Conservation (phyloP, 1,140 invertebrate species). For the Eueides isabella region DNA sequence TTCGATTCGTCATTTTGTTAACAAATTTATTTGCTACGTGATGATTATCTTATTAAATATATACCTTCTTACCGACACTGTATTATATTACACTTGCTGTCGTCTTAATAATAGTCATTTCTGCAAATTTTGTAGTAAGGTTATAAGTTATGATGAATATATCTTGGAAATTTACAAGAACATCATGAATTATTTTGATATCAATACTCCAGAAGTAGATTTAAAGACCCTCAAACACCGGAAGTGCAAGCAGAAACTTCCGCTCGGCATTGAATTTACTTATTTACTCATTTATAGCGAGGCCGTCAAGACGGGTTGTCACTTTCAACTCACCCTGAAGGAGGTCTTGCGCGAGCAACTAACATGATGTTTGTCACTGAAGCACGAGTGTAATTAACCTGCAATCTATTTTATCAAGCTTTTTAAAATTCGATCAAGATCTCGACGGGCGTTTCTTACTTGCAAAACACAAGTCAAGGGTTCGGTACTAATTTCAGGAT, state of each 20-base stretch:
- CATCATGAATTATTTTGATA: neutral
- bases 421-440: no score
- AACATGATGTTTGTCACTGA: constrained; percentile 21
- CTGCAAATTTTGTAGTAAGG: no score
- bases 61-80: no score
- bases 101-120: no score
- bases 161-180: neutral
- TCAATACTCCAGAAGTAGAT: constrained; percentile 12
- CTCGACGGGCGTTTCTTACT: no score
- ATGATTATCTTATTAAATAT: neutral
- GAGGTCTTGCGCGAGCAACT: constrained; percentile 51
- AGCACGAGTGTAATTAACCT: neutral
- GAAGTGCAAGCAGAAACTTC: constrained; percentile 54
- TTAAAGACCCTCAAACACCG: constrained; percentile 37
- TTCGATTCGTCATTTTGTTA: neutral
- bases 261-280: constrained; percentile 54
- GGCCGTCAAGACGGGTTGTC: constrained; percentile 49
- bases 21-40: neutral
- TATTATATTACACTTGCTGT: neutral
- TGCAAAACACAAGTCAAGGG: no score
- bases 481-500: no score
- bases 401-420: neutral
- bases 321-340: constrained; percentile 54
- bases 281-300: constrained; percentile 51
- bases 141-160: no score